These are phyloP conservation scores for Odontocolon sp. DNA, from an alignment of 2,888 invertebrate genomes.

Conservation along the genomic window DNA sequence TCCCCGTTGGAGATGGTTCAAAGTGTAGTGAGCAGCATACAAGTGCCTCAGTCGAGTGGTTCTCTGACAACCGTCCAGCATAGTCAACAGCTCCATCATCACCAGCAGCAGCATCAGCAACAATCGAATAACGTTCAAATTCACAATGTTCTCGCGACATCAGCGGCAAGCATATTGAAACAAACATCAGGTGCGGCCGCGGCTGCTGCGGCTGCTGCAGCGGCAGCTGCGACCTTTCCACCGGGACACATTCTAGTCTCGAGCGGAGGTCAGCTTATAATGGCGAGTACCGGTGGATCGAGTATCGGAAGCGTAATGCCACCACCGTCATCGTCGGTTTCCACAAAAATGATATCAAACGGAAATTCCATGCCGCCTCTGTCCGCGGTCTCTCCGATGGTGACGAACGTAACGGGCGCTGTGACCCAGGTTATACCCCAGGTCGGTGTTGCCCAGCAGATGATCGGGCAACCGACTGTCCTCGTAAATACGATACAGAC, in stretches of 20 bases:
- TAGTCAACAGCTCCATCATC: conserved; percentile 74
- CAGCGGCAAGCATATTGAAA: conserved; percentile 79
- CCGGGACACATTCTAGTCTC: conserved; percentile 89
- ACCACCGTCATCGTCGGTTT: conserved; percentile 80
- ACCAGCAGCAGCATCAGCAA: conserved; percentile 74
- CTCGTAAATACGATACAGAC: conserved; percentile 90
- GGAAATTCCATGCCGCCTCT: conserved; percentile 83
- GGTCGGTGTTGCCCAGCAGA: conserved; percentile 85
- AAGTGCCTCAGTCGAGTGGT: conserved; percentile 81
- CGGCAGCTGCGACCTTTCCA: conserved; percentile 75
- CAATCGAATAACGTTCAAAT: conserved; percentile 75
- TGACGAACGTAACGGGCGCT: conserved; percentile 86
- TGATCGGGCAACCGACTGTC: conserved; percentile 89
- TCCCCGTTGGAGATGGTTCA: conserved; percentile 90
- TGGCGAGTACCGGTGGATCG: conserved; percentile 83
- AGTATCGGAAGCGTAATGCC: conserved; percentile 84
- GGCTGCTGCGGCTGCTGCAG: conserved; percentile 42
- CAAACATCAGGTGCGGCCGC: conserved; percentile 80
- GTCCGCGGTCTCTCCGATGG: conserved; percentile 84
- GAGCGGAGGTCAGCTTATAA: conserved; percentile 88
- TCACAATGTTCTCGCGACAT: conserved; percentile 77
- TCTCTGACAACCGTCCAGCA: conserved; percentile 63
- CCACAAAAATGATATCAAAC: conserved; percentile 81
- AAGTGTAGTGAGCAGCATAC: conserved; percentile 87
- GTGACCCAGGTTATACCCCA: conserved; percentile 86